Conservation (phyloP, 2,113 vertebrate genomes). For the Toxotes jaculatrix region DNA sequence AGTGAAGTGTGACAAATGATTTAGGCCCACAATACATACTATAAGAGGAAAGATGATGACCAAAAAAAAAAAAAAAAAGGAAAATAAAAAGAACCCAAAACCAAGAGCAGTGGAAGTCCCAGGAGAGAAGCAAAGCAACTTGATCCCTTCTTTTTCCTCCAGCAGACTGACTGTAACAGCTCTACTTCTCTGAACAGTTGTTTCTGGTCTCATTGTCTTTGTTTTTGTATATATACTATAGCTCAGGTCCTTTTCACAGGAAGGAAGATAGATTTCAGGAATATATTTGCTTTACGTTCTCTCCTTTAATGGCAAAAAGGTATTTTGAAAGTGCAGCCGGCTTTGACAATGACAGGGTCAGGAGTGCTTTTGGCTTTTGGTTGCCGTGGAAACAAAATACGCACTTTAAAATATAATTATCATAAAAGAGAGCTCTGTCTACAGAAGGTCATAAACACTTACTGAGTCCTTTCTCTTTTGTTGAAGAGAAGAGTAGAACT, state of each 20-base stretch:
- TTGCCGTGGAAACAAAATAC: conserved; percentile 1
- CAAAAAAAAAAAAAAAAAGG: not conserved
- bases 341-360: not conserved
- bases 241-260: not conserved
- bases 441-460: not conserved
- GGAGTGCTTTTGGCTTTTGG: not conserved
- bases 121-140: conserved; percentile 1
- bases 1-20: conserved; percentile 54
- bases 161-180: not conserved
- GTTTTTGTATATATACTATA: not conserved
- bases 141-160: not conserved
- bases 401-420: not conserved
- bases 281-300: not conserved
- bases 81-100: not conserved
- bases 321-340: not conserved
- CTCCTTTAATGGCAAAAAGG: not conserved
- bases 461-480: not conserved
- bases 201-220: not conserved
- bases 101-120: not conserved
- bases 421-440: not conserved
- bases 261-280: not conserved
- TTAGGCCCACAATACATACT: conserved; percentile 29
- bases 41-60: conserved; percentile 14
- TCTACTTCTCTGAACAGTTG: not conserved
- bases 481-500: not conserved